Evolutionary conservation across 2,797 vertebrate genomes (phyloP).

Genomic region (Furcifer pardalis): DNA sequence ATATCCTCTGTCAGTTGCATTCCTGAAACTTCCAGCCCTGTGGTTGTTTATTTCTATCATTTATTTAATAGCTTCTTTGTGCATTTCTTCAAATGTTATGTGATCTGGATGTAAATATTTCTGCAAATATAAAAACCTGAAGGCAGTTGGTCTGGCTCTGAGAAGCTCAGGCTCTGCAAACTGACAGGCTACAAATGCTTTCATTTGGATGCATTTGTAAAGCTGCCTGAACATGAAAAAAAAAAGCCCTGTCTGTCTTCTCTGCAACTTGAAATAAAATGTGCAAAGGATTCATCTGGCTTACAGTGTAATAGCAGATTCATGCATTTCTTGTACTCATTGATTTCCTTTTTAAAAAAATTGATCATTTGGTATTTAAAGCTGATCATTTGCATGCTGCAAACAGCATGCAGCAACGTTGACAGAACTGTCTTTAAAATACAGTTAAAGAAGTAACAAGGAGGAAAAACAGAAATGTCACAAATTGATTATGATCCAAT

Average conservation of each 20-base stretch:
- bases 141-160: background rate
- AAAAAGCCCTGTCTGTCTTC: constrained; percentile 25
- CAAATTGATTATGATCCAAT: background rate
- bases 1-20: background rate
- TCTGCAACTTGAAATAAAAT: constrained; percentile 1
- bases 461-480: background rate
- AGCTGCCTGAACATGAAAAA: background rate
- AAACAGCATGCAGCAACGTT: too few species aligned
- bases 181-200: background rate
- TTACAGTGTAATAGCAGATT: background rate
- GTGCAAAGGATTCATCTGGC: background rate
- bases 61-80: constrained; percentile 31
- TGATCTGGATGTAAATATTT: constrained; percentile 15
- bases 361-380: too few species aligned
- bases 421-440: background rate
- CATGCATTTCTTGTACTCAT: background rate
- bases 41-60: constrained; percentile 36
- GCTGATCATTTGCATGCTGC: too few species aligned
- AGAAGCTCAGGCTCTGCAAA: background rate
- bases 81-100: constrained; percentile 29
- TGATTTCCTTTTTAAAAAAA: background rate
- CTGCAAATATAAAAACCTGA: background rate
- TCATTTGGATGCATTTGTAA: background rate
- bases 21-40: background rate
- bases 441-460: background rate